Percentiles rank a stretch among this genome's conserved stretches.
Conservation (phyloP, 2,888 invertebrate species). For the Euzophera pinguis region DNA sequence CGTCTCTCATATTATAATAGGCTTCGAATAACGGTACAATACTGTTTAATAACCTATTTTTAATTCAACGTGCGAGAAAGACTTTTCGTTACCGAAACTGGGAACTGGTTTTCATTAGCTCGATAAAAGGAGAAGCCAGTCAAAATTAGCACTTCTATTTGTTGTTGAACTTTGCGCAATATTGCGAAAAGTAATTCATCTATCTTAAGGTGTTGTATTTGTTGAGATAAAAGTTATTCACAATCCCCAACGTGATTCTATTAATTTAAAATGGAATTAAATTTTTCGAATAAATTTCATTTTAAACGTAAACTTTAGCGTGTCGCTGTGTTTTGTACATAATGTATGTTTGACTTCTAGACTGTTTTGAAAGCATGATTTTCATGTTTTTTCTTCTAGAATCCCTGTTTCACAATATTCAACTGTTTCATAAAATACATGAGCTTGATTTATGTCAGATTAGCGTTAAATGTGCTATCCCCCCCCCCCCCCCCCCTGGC, state of each 20-base stretch:
- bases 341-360: background rate
- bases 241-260: background rate
- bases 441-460: conserved; percentile 7
- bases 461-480: background rate
- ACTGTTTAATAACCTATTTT: too few species aligned
- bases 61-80: too few species aligned
- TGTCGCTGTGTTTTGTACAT: conserved; percentile 22
- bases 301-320: conserved; percentile 16
- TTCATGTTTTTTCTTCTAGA: background rate
- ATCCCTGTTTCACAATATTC: background rate
- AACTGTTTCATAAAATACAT: background rate
- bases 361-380: conserved; percentile 9
- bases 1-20: too few species aligned
- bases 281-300: background rate
- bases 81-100: too few species aligned
- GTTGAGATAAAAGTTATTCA: background rate
- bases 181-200: too few species aligned
- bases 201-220: too few species aligned
- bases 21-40: too few species aligned
- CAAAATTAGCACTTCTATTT: too few species aligned
- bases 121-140: too few species aligned
- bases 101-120: too few species aligned
- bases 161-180: too few species aligned
- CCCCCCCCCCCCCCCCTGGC: background rate
- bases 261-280: background rate